A percentile compares a stretch with the other conserved stretches of the same genome.
phyloP scores from a whole-genome alignment of 1,140 invertebrate genomes.

The Trypoxylus dichotomus region DNA sequence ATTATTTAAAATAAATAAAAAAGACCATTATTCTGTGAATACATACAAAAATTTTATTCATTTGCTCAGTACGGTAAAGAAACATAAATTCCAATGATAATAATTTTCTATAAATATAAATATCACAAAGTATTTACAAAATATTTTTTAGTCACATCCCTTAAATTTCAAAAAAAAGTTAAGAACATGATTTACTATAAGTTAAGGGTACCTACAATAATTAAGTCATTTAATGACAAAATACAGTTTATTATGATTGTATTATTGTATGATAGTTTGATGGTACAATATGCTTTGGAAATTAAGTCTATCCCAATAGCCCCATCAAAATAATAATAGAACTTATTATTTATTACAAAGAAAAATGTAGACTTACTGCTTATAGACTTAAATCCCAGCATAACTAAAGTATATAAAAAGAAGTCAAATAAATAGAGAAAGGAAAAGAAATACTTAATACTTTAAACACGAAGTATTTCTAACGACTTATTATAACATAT shows the following conservation, averaged over 20 bases:
- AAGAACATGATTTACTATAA: background rate
- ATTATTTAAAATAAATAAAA: background rate
- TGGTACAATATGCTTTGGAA: no score
- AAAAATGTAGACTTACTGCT: background rate
- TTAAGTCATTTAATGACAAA: no score
- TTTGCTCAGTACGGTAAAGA: background rate
- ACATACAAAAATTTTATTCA: constrained; percentile 23
- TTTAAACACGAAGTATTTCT: constrained; percentile 94
- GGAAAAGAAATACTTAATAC: background rate
- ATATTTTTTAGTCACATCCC: background rate
- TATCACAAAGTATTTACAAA: constrained; percentile 23
- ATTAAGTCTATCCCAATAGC: no score
- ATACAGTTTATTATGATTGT: no score
- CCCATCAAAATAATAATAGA: no score
- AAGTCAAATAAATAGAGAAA: background rate
- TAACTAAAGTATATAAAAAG: background rate
- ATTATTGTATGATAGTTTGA: no score
- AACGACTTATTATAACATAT: constrained; percentile 98
- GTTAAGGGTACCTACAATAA: background rate
- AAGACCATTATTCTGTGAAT: background rate
- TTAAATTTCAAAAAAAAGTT: background rate
- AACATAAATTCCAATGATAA: background rate
- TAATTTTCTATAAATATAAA: constrained; percentile 4
- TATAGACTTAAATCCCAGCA: background rate
- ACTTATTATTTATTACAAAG: background rate